Evolutionary conservation across 2,797 vertebrate genomes (phyloP).

Genomic region (Chelidonichthys spinosus): DNA sequence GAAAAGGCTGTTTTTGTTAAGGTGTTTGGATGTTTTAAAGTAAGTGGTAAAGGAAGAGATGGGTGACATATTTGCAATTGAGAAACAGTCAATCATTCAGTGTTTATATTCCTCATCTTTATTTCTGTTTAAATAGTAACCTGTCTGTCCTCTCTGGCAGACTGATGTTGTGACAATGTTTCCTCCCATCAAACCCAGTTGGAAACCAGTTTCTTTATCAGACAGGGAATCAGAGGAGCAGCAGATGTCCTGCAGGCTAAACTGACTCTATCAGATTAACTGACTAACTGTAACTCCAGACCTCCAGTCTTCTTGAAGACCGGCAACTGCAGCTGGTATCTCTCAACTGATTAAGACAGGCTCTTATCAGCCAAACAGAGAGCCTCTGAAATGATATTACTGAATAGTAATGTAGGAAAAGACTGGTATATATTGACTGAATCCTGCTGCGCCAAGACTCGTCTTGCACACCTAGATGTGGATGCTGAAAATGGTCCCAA

Average conservation of each 20-base stretch:
- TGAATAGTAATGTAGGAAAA: background rate
- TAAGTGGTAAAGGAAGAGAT: background rate
- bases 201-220: background rate
- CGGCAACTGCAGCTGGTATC: conserved; percentile 30
- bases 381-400: conserved; percentile 3
- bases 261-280: conserved; percentile 49
- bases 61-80: background rate
- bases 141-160: conserved; percentile 17
- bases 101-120: background rate
- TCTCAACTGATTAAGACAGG: background rate
- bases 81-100: background rate
- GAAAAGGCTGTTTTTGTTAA: background rate
- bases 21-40: background rate
- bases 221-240: conserved; percentile 16
- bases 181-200: conserved; percentile 4
- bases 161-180: background rate
- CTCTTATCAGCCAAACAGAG: conserved; percentile 38
- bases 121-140: conserved; percentile 36
- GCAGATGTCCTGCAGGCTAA: conserved; percentile 52
- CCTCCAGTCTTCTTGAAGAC: conserved; percentile 21
- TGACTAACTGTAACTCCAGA: conserved; percentile 30
- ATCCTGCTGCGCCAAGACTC: background rate
- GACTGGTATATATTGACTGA: background rate
- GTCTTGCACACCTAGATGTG: background rate
- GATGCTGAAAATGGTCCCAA: background rate